Conservation (phyloP, 2,888 invertebrate genomes). For the Rotaria socialis region DNA sequence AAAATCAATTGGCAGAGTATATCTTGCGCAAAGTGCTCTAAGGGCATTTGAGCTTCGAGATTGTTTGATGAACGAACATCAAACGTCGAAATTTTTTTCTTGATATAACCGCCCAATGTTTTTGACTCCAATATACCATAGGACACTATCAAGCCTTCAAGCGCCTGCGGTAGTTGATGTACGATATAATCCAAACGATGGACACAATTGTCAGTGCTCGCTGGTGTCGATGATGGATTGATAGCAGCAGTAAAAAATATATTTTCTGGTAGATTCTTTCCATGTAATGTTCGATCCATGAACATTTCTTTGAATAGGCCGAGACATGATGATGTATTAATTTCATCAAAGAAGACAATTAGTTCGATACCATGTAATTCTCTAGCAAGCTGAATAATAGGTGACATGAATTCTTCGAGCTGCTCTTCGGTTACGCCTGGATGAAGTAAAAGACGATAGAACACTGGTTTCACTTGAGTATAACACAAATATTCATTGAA, state of each 20-base stretch:
- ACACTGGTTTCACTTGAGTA: neutral
- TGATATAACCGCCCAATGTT: neutral
- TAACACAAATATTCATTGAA: neutral
- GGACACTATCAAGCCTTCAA: neutral
- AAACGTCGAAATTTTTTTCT: neutral
- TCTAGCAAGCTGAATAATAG: neutral
- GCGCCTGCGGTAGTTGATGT: neutral
- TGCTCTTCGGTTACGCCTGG: neutral
- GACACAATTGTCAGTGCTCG: neutral
- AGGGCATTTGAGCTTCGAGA: neutral
- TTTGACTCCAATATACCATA: neutral
- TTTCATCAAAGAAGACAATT: neutral
- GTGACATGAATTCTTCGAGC: neutral
- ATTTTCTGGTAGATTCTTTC: neutral
- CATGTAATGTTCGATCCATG: slow-evolving; percentile 15
- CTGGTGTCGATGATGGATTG: slow-evolving; percentile 8
- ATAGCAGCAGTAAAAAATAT: slow-evolving; percentile 42
- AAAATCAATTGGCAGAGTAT: neutral
- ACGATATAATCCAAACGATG: neutral
- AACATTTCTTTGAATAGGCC: slow-evolving; percentile 20
- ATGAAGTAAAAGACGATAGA: neutral
- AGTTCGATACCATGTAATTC: neutral
- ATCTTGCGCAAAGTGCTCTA: neutral
- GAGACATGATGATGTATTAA: slow-evolving; percentile 11
- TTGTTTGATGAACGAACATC: neutral